Percentiles rank a stretch among this genome's conserved stretches.
Evolutionary conservation across 2,888 invertebrate genomes (phyloP).

Genomic region (Thera obeliscata): DNA sequence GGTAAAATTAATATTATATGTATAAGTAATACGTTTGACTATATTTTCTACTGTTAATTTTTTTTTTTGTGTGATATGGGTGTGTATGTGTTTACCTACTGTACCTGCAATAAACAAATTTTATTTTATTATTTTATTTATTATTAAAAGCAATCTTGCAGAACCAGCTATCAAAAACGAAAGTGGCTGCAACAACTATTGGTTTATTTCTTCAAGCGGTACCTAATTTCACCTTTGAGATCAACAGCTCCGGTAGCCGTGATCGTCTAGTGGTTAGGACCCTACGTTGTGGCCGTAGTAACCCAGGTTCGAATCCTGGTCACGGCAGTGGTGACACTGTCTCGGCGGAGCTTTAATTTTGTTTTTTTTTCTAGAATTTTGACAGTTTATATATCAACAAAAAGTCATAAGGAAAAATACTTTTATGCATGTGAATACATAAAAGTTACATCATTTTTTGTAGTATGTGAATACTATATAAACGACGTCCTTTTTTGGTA

Average conservation of each 20-base stretch:
- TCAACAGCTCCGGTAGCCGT: slow-evolving; percentile 55
- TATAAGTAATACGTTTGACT: no score
- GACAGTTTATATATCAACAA: no score
- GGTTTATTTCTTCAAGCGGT: slow-evolving; percentile 11
- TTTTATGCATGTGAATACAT: no score
- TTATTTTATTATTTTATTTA: no score
- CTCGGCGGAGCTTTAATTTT: slow-evolving; percentile 48
- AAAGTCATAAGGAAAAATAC: not conserved
- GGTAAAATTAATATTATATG: no score
- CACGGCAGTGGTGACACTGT: slow-evolving; percentile 75
- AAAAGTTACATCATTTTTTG: no score
- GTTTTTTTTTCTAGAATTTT: slow-evolving; percentile 6
- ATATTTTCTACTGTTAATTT: no score
- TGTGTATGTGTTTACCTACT: no score
- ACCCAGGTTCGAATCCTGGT: slow-evolving; percentile 89
- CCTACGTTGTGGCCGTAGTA: slow-evolving; percentile 91
- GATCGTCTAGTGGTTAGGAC: slow-evolving; percentile 90
- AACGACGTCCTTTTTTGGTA: no score
- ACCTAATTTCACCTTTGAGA: slow-evolving; percentile 3
- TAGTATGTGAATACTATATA: no score
- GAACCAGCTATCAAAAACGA: slow-evolving; percentile 29
- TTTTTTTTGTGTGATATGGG: no score
- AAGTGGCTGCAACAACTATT: slow-evolving; percentile 25
- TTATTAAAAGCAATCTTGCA: slow-evolving; percentile 16
- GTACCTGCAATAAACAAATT: no score